A percentile compares a stretch with the other conserved stretches of the same genome.
phyloP scores from a whole-genome alignment of 2,888 invertebrate genomes.

The Lycia hirtaria region DNA sequence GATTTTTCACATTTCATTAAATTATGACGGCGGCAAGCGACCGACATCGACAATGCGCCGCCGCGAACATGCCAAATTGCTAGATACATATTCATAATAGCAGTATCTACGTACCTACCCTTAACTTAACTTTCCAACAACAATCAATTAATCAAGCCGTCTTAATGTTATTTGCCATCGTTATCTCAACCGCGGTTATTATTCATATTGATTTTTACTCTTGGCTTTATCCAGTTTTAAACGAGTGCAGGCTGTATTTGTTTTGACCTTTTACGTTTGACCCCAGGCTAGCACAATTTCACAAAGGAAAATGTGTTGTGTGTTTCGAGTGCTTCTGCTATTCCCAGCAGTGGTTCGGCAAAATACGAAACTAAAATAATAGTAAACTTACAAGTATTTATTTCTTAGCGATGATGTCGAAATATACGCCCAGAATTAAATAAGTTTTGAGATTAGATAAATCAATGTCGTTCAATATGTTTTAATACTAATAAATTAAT shows the following conservation, averaged over 20 bases:
- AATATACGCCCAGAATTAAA: not conserved
- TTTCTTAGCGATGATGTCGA: not conserved
- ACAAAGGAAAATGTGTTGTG: slow-evolving; percentile 27
- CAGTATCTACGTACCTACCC: slow-evolving; percentile 15
- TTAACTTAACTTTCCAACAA: slow-evolving; percentile 33
- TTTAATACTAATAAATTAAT: slow-evolving; percentile 1
- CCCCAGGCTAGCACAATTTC: slow-evolving; percentile 32
- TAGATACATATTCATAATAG: slow-evolving; percentile 48
- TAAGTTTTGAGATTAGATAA: not conserved
- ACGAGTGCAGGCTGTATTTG: slow-evolving; percentile 25
- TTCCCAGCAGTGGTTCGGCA: slow-evolving; percentile 7
- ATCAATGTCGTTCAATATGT: not conserved
- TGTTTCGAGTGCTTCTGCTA: slow-evolving; percentile 8
- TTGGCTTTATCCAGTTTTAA: slow-evolving; percentile 4
- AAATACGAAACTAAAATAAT: not conserved
- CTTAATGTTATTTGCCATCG: slow-evolving; percentile 12
- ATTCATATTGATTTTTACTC: slow-evolving; percentile 12
- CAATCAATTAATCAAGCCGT: slow-evolving; percentile 24
- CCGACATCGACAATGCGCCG: slow-evolving; percentile 61
- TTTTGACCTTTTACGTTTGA: slow-evolving; percentile 50
- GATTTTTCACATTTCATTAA: slow-evolving; percentile 77
- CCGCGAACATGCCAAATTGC: slow-evolving; percentile 62
- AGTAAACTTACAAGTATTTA: not conserved
- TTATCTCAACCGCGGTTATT: slow-evolving; percentile 1
- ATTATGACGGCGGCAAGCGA: slow-evolving; percentile 60